Conservation (phyloP, 2,797 vertebrate species). For the Leucoraja ocellata region DNA sequence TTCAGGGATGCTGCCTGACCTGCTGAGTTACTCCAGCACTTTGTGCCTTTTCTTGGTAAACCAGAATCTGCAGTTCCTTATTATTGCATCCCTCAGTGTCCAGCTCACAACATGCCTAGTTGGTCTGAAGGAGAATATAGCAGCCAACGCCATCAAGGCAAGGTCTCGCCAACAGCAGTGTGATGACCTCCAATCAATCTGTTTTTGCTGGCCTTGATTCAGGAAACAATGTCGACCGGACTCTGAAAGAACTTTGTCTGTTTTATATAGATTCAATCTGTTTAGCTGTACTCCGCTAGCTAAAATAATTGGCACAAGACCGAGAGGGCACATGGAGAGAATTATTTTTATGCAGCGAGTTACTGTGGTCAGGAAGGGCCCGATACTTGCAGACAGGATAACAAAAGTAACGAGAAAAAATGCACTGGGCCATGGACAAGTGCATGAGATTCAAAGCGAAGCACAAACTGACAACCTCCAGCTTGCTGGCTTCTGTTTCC, state of each 20-base stretch:
- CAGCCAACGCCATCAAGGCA: too few relatives aligned
- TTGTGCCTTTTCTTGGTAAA: too few relatives aligned
- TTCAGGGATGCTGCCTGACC: too few relatives aligned
- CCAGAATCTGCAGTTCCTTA: too few relatives aligned
- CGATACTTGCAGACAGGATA: neutral
- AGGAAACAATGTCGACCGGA: neutral
- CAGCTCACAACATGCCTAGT: too few relatives aligned
- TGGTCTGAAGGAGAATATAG: too few relatives aligned
- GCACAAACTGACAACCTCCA: too few relatives aligned
- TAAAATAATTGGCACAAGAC: neutral
- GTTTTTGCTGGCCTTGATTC: neutral
- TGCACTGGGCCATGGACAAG: neutral
- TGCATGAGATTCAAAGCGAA: too few relatives aligned
- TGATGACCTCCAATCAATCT: neutral
- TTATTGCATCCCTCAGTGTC: neutral
- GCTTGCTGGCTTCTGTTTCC: too few relatives aligned
- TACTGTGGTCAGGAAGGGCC: neutral
- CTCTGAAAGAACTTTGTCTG: neutral
- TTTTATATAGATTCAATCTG: neutral
- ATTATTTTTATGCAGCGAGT: neutral
- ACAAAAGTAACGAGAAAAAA: neutral
- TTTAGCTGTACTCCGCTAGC: neutral
- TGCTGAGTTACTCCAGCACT: too few relatives aligned
- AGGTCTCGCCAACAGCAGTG: neutral
- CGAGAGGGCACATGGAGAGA: neutral